Evolutionary conservation across 2,797 vertebrate species (phyloP).

Genomic region (Gobio occitaniae): DNA sequence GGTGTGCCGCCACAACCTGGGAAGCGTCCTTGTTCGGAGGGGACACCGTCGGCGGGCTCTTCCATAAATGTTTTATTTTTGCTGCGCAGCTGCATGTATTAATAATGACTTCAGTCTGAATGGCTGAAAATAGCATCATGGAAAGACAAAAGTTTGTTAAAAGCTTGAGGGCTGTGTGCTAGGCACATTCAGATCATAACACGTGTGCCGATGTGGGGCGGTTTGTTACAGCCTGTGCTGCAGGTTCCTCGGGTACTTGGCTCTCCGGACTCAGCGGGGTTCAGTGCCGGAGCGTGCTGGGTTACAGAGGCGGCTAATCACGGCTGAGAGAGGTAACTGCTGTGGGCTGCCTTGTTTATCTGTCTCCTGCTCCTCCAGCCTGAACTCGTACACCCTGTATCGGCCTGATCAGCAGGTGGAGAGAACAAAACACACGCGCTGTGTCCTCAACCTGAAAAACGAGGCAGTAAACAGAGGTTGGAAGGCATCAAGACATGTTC

Average conservation of each 20-base stretch:
- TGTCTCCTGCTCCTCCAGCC: conserved; percentile 12
- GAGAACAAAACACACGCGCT: conserved; percentile 2
- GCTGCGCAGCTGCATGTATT: conserved; percentile 74
- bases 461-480: not conserved
- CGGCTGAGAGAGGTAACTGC: conserved; percentile 2
- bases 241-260: not conserved
- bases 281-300: conserved; percentile 6
- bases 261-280: conserved; percentile 20
- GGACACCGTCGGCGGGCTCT: conserved; percentile 42
- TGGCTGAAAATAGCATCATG: conserved; percentile 75
- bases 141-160: conserved; percentile 69
- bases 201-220: not conserved
- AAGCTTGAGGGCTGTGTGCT: conserved; percentile 26
- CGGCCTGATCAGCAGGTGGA: conserved; percentile 12
- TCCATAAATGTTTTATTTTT: conserved; percentile 77
- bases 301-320: conserved; percentile 18
- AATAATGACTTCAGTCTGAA: conserved; percentile 78
- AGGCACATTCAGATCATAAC: not conserved
- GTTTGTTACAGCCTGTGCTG: not conserved
- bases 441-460: not conserved
- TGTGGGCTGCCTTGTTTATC: conserved; percentile 24
- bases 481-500: not conserved
- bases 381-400: conserved; percentile 21
- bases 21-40: conserved; percentile 42
- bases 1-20: conserved; percentile 11